Base-by-base conservation (phyloP, 2,797 vertebrate species). In the Neosalanx taihuensis region DNA sequence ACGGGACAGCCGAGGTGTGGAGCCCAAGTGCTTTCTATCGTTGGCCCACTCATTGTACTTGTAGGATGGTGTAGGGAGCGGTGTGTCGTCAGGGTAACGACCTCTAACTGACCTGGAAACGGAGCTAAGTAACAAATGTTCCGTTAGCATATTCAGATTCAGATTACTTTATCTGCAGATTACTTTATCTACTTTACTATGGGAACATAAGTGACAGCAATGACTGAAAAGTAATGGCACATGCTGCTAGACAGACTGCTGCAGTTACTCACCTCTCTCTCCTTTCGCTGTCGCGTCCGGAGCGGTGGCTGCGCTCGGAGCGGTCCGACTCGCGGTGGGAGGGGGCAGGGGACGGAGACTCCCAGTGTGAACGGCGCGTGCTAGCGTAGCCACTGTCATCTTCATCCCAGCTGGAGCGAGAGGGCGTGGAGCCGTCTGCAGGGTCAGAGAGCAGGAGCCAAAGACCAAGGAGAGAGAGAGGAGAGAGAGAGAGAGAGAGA, bases 1-100 rank as follows among this genome's bases (percentile, higher is more conserved):
- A 84, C 94, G 93, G 59, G 97, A 99, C 61, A 99, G 93, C 37
- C 96, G 96, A 0, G 98, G 96, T 0, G 97, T 97, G 9, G 97
- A 92, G 0, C 97, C 97, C 68, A 98, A 82, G 79, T 98, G 96
- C 70, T 90, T 94, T 70, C 96, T 91, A 83, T 98, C 96, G n/a
- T 96, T 97, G 5, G 98, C 98, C 98, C 98, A 99, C 57, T 99
- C 98, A 0, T 99, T 99, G 85, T 98, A 99, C 78, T 99, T 99
- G 86, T 98, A 99, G 0, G 98, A 98, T 0, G 98, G 98, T 0
- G 98, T 99, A 0, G 96, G 97, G 70, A 99, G 80, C 0, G 98
- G 98, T 0, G 96, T 95, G 82, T 97, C 96, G 0, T 97, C 95
- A 0, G 90, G 85, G 82, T 95, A 97, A 20, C 90, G 94, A 76